Evolutionary conservation across 2,888 invertebrate species (phyloP), one percentile per base, ranked within the genome.

Genomic region (Drosophila neonasuta): DNA sequence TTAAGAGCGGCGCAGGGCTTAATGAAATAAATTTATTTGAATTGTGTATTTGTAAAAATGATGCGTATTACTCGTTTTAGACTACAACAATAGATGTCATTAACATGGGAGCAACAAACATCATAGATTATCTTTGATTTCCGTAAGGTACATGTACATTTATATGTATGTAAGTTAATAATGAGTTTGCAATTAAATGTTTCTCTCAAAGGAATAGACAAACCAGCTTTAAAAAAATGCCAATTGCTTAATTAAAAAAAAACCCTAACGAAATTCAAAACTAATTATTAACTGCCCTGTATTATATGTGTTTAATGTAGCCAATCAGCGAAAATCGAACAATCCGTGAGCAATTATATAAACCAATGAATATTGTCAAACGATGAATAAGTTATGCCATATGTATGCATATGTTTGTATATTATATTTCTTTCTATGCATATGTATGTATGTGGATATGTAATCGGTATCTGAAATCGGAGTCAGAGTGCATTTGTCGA

Each of bases 141-240:
- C 65, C 60, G 70, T 68, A 79, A 79, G 72, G 74, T 24, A 6
- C 24, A 24, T 6, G 24, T 24, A 24, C 24, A 24, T 24, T 24
- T 24, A 24, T 24, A 24, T 24, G 24, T 32, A 32, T 32, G 9
- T 32, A 32, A 9, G 32, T 36, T 4, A 36, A 36, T 11, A 36
- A 82, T 86, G 80, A 83, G 65, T 79, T 81, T 80, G 68, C 52
- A 66, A 68, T 70, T 76, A 44, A 61, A 65, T 74, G 60, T 59
- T 68, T 61, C 71, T 79, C 69, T 70, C 60, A 66, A 82, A 78
- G 77, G 57, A 71, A 81, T 80, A 71, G 69, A 63, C 64, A 32
- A 24, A 45, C 52, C 49, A 45, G 55, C 36, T 41, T 56, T 56
- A 15, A 68, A 63, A 15, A 64, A 59, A 51, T 49, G 30, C 36